Conservation (phyloP, 2,888 invertebrate genomes). For the Drosophila infuscata region DNA sequence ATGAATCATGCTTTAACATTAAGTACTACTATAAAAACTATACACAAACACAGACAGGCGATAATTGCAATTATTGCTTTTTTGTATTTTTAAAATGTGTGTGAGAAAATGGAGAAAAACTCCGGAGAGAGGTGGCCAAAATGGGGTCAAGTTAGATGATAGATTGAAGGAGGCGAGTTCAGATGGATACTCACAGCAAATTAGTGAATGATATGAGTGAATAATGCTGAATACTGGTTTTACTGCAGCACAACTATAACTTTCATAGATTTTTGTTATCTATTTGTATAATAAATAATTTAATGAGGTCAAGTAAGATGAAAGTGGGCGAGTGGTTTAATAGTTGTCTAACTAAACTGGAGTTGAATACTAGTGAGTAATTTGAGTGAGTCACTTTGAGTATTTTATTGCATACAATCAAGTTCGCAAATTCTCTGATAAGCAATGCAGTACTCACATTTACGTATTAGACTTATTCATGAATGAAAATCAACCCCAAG, state of each 20-base stretch:
- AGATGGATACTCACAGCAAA: neutral
- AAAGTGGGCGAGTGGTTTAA: neutral
- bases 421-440: neutral
- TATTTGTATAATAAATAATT: neutral
- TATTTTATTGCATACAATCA: neutral
- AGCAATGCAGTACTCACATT: neutral
- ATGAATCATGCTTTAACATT: conserved; percentile 38
- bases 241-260: neutral
- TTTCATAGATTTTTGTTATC: neutral
- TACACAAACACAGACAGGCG: conserved; percentile 2
- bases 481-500: neutral
- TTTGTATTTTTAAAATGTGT: conserved; percentile 10
- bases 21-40: neutral
- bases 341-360: neutral
- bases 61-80: conserved; percentile 22
- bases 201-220: neutral
- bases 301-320: conserved; percentile 10
- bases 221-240: neutral
- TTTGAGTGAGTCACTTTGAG: neutral
- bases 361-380: neutral
- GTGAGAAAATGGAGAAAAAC: conserved; percentile 12
- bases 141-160: conserved; percentile 9
- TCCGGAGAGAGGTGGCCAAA: conserved; percentile 3
- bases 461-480: neutral
- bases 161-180: neutral